Evolutionary conservation across 37 sponge, comb jelly and placozoan species (phyloP), one percentile per base, ranked within the genome.

Genomic region (Diacarnus erythraeanus): DNA sequence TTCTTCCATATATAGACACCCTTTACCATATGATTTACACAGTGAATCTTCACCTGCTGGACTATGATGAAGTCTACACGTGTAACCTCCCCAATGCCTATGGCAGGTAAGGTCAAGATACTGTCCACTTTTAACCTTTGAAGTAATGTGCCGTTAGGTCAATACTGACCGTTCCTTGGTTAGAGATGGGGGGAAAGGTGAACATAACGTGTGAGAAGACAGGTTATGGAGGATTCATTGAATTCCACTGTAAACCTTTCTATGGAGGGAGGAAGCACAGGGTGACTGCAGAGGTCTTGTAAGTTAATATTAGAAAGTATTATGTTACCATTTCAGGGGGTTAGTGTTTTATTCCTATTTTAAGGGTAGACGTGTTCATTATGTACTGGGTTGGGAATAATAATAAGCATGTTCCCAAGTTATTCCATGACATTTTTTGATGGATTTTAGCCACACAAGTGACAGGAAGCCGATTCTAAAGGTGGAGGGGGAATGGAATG

Each of bases 401-500:
- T n/a, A n/a, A n/a, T n/a, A n/a, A n/a, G n/a, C n/a, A n/a, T n/a
- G n/a, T n/a, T n/a, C n/a, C n/a, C n/a, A n/a, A 47, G 51, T 47
- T 15, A 47, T 47, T 15, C 12, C 6, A 12, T 47, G 51, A 47
- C 51, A 47, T 47, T 47, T 47, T 47, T 47, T 47, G 10, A 47
- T 15, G 6, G 38, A 15, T 10, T 86, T 10, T 67, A 94, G 95
- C 40, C 94, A 94, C 47, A 75, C 65, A 15, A 60, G 89, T 26
- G 86, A 90, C 25, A 83, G 64, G 73, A 94, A 90, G 72, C 87
- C 93, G 0, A 80, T 92, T 57, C 33, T 94, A 77, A 85, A 76
- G 40, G 71, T 99, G 60, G 91, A 90, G n/a, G 99, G 99, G 51
- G 94, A 96, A 71, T 99, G 99, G 99, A 99, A 99, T 82, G 94